Evolutionary conservation across 2,888 invertebrate species (phyloP), one percentile per base, ranked within the genome.

Genomic region (Nineta flava): DNA sequence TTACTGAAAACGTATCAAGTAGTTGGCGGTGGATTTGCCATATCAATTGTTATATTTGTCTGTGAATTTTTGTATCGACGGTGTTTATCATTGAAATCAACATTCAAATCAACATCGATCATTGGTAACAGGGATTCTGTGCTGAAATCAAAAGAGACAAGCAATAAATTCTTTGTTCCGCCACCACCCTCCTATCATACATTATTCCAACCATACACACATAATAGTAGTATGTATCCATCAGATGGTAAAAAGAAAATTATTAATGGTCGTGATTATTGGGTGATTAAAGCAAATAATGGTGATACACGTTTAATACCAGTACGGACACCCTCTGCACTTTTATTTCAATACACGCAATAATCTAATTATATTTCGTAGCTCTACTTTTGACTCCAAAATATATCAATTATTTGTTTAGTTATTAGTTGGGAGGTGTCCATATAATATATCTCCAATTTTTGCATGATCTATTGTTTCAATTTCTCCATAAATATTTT

Each of bases 1-100:
- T 73, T 91, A 1, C 64, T 76, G 57, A 81, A 87, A 73, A 90
- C 90, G 0, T 91, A 88, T 59, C 69, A 80, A 55, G 81, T 88
- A 2, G 83, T 87, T 61, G 67, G 76, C 1, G 68, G 73, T 1
- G 90, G 90, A 0, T 76, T 87, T 49, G 68, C 71, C 0, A 72
- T 82, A 1, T 78, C 84, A 0, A 59, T 73, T 2, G 68, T 77
- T 0, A 72, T 81, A 0, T 87, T 88, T 59, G 61, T 76, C 31
- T 69, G 74, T 7, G 88, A 90, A 71, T 66, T 83, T 10, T 41
- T 62, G 9, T 47, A 38, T 34, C 38, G 38, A n/a, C 2, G 38
- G 12, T 38, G 7, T 6, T 5, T 5, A 6, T 38, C 38, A 13
- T 5, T n/a, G 2, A n/a, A 38, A 12, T 38, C 15, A 38, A 15